Evolutionary conservation across 2,113 vertebrate genomes (phyloP).

Genomic region (Thamnophis sirtalis): DNA sequence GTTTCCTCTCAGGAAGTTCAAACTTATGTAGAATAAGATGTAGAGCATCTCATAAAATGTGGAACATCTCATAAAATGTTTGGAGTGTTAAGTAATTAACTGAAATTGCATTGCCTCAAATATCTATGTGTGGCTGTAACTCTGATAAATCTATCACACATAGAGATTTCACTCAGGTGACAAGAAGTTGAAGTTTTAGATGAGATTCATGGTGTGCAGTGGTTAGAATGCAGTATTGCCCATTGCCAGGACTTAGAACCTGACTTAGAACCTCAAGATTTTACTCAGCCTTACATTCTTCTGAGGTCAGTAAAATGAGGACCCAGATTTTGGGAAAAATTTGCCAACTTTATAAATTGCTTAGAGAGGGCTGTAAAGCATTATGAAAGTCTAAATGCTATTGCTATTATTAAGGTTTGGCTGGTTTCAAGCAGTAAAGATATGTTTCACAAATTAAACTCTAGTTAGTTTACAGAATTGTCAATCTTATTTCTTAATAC

Average conservation of each 20-base stretch:
- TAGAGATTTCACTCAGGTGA: neutral
- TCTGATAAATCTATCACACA: neutral
- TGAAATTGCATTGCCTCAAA: neutral
- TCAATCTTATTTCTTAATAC: neutral
- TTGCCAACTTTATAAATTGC: neutral
- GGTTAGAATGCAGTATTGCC: neutral
- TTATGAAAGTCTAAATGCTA: neutral
- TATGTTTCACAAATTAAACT: neutral
- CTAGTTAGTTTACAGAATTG: neutral
- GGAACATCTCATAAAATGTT: neutral
- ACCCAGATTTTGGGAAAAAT: neutral
- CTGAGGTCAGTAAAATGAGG: neutral
- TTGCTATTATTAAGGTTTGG: neutral
- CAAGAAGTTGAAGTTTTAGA: neutral
- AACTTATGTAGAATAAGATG: neutral
- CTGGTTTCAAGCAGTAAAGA: too few species aligned
- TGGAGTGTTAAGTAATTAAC: neutral
- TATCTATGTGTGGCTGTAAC: neutral
- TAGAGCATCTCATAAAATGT: neutral
- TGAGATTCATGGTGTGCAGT: neutral
- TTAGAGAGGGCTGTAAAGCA: neutral
- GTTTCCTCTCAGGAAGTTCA: neutral
- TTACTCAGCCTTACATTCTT: neutral
- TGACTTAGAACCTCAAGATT: neutral
- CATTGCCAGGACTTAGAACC: neutral